Evolutionary conservation across 2,888 invertebrate genomes (phyloP).

Genomic region (Pammene fasciana): DNA sequence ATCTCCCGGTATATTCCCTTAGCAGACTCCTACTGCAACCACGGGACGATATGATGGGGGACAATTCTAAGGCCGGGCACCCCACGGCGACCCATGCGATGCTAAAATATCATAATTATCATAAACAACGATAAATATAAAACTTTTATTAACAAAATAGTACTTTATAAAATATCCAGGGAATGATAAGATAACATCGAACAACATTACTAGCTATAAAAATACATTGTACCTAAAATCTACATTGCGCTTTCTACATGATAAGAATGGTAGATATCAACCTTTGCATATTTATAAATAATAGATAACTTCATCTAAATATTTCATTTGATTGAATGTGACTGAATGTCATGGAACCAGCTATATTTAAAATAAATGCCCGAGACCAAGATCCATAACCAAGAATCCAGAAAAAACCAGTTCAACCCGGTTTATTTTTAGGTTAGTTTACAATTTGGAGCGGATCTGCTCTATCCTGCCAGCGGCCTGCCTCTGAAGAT

Average conservation of each 20-base stretch:
- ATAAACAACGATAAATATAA: constrained; percentile 17
- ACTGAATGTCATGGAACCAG: constrained; percentile 23
- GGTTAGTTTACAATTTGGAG: constrained; percentile 86
- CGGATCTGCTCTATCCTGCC: constrained; percentile 88
- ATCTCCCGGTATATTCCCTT: too few relatives aligned
- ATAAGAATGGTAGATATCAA: background rate
- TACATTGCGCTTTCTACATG: background rate
- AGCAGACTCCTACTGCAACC: too few relatives aligned
- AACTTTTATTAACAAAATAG: constrained; percentile 42
- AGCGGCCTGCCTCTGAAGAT: constrained; percentile 89
- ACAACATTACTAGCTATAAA: constrained; percentile 30
- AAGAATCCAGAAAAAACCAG: constrained; percentile 41
- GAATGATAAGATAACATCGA: constrained; percentile 38
- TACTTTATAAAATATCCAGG: constrained; percentile 39
- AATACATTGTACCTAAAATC: constrained; percentile 38
- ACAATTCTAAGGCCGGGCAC: too few relatives aligned
- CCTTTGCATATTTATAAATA: background rate
- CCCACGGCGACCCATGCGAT: too few relatives aligned
- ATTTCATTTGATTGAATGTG: background rate
- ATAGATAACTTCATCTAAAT: background rate
- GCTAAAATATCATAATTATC: too few relatives aligned
- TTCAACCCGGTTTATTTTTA: constrained; percentile 41
- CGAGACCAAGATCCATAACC: constrained; percentile 63
- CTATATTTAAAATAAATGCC: constrained; percentile 52
- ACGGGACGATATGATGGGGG: too few relatives aligned